A percentile compares a stretch with the other conserved stretches of the same genome.
These are phyloP conservation scores for Galbula dea DNA, from an alignment of 2,113 vertebrate species.

Conservation along the genomic window DNA sequence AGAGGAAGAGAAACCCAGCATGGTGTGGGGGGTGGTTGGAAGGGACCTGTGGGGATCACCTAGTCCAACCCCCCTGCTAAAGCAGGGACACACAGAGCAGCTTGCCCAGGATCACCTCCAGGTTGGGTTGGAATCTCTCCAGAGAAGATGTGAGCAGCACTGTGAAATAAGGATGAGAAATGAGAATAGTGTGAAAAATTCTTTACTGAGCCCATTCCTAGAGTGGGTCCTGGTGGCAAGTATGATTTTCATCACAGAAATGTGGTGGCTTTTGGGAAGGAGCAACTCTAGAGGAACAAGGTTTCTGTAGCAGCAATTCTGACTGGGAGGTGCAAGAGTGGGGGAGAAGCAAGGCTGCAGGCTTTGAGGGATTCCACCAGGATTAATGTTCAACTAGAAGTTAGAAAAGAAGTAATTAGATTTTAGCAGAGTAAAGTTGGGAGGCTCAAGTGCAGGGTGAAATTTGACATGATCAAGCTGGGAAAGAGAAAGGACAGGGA, in stretches of 20 bases:
- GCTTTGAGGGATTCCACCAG: neutral
- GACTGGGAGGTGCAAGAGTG: neutral
- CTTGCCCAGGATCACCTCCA: too few relatives aligned
- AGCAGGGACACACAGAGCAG: too few relatives aligned
- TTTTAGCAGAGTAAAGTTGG: constrained; percentile 19
- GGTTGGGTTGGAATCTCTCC: too few relatives aligned
- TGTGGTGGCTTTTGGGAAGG: neutral
- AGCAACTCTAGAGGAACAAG: neutral
- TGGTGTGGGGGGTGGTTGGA: too few relatives aligned
- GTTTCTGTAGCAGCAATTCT: neutral
- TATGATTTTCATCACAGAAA: neutral
- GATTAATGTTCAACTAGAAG: constrained; percentile 49
- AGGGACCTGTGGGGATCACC: too few relatives aligned
- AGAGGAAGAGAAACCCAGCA: neutral
- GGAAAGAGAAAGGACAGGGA: constrained; percentile 38
- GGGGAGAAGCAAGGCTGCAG: neutral
- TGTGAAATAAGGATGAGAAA: too few relatives aligned
- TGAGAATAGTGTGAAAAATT: neutral
- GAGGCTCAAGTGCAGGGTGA: constrained; percentile 22
- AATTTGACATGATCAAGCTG: constrained; percentile 43
- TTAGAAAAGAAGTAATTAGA: neutral
- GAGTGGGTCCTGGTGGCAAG: neutral
- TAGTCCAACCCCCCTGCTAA: too few relatives aligned
- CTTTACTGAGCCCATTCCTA: neutral
- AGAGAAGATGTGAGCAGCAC: neutral